A percentile compares a stretch with the other conserved stretches of the same genome.
Evolutionary conservation across 2,888 invertebrate species (phyloP).

Genomic region (Ophion ellenae): DNA sequence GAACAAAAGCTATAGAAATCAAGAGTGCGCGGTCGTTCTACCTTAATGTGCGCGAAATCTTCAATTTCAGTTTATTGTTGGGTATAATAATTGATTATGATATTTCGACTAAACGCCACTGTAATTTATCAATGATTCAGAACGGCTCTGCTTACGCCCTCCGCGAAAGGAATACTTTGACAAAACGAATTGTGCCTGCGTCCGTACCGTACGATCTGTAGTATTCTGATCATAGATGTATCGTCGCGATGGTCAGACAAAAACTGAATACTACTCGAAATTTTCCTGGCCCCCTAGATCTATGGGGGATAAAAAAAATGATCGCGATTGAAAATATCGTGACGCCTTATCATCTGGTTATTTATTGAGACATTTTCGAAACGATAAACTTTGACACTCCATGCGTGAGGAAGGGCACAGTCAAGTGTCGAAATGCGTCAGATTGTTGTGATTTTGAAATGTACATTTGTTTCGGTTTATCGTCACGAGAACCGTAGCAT

Average conservation of each 20-base stretch:
- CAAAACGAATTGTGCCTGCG: neutral
- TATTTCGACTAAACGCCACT: too few relatives aligned
- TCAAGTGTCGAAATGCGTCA: neutral
- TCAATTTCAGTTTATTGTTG: too few relatives aligned
- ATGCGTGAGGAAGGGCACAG: neutral
- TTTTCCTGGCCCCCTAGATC: slow-evolving; percentile 41
- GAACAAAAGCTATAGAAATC: too few relatives aligned
- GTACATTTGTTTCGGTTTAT: neutral
- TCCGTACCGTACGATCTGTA: slow-evolving; percentile 72
- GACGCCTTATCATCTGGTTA: slow-evolving; percentile 36
- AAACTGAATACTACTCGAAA: slow-evolving; percentile 63
- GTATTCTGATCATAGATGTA: slow-evolving; percentile 71
- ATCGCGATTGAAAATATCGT: slow-evolving; percentile 3
- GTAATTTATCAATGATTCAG: too few relatives aligned
- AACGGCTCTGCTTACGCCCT: too few relatives aligned
- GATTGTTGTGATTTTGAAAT: slow-evolving; percentile 29
- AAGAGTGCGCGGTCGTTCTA: too few relatives aligned
- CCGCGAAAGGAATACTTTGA: neutral
- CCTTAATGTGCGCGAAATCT: too few relatives aligned
- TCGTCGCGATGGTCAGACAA: slow-evolving; percentile 48
- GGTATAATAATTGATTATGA: too few relatives aligned
- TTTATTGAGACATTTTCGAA: slow-evolving; percentile 51
- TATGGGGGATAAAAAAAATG: slow-evolving; percentile 34
- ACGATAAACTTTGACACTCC: slow-evolving; percentile 62
- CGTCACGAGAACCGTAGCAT: neutral